Base-by-base conservation (phyloP, 2,113 vertebrate species). In the Tragelaphus strepsiceros region DNA sequence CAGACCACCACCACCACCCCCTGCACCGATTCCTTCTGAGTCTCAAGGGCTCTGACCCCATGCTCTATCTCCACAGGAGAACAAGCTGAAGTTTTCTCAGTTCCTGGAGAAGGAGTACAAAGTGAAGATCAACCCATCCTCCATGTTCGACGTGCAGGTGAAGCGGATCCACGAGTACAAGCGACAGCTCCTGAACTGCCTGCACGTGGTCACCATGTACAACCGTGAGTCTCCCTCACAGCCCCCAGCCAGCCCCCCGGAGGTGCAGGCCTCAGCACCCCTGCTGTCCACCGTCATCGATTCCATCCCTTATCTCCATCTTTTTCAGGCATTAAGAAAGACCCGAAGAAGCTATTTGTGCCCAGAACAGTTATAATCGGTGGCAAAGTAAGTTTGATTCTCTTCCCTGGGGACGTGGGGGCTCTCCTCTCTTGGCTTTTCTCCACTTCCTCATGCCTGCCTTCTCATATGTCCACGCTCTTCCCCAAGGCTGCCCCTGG, bases 121-220 rank as follows among this genome's bases (percentile, higher is more conserved):
- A 28, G 99, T 99, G 98, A 99, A 99, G 97, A 99, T 99, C 96
- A 99, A 99, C 98, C 99, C 99, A 0, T 98, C 99, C 22, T 99
- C 99, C 98, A 99, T 99, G 99, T 99, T 99, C 28, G 99, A 99
- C 0, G 99, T 99, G 78, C 99, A 99, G 0, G 99, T 99, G 97
- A 99, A 99, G 98, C 99, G 99, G 94, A 99, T 99, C 97, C 99
- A 99, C 0, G 99, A 99, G 98, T 99, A 99, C 98, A 99, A 99
- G 98, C 98, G 99, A 58, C 99, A 99, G 99, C 98, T 99, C 83
- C 99, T 99, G 98, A 99, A 99, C 99, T 99, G 99, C 97, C 99
- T 99, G 97, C 99, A 99, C 58, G 97, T 99, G 98, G 98, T 99
- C 99, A 98, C 99, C 91, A 99, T 99, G 99, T 99, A 99, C 99